Evolutionary conservation across 2,888 invertebrate genomes (phyloP).

Genomic region (Xanthia icteritia): DNA sequence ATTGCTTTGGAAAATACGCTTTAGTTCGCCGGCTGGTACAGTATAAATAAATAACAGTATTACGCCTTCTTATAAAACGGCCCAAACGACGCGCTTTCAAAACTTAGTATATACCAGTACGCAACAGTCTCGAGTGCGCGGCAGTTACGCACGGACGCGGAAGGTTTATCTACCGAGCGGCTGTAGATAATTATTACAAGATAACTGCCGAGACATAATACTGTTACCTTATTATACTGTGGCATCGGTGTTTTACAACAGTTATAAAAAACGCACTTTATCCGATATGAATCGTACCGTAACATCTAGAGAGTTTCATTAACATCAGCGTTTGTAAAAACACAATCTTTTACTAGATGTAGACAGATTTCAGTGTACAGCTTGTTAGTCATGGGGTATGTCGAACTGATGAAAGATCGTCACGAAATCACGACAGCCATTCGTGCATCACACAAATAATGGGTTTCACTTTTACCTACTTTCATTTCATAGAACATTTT

Average conservation of each 20-base stretch:
- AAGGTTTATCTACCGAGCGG: no score
- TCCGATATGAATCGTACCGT: slow-evolving; percentile 19
- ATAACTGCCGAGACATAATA: no score
- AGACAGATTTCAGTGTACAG: slow-evolving; percentile 15
- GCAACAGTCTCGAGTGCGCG: no score
- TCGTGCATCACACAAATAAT: slow-evolving; percentile 25
- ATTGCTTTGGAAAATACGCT: no score
- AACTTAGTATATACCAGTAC: no score
- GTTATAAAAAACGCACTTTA: not conserved
- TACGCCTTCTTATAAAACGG: no score
- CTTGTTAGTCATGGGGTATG: slow-evolving; percentile 40
- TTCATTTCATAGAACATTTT: not conserved
- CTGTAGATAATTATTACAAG: no score
- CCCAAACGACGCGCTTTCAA: no score
- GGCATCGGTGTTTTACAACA: not conserved
- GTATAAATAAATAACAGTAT: no score
- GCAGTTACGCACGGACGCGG: no score
- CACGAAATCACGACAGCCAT: slow-evolving; percentile 14
- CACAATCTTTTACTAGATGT: not conserved
- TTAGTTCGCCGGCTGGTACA: no score
- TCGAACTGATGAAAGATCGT: slow-evolving; percentile 6
- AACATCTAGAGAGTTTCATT: slow-evolving; percentile 6
- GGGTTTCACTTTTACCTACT: slow-evolving; percentile 37
- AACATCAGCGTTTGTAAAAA: slow-evolving; percentile 3
- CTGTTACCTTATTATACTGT: no score